Conservation (phyloP, 2,113 vertebrate genomes). For the Odobenus rosmarus region DNA sequence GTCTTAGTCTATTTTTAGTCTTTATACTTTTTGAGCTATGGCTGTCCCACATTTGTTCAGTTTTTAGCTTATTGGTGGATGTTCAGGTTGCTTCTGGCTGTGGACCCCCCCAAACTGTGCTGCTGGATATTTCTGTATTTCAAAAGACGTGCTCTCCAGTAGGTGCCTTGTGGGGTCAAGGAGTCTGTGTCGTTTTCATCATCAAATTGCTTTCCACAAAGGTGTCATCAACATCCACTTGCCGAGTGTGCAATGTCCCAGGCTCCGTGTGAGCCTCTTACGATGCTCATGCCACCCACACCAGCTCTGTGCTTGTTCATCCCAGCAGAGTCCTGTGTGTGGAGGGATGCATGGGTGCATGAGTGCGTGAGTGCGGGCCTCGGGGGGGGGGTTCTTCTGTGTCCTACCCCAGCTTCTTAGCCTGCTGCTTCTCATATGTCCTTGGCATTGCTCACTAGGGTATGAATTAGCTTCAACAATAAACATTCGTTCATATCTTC, state of each 20-base stretch:
- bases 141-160: not conserved
- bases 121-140: not conserved
- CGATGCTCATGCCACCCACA: fast-evolving
- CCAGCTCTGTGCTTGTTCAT: fast-evolving
- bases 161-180: not conserved
- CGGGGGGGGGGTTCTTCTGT: not conserved
- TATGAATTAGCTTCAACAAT: not conserved
- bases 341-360: not conserved
- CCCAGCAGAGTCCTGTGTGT: not conserved
- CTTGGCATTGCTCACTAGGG: not conserved
- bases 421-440: not conserved
- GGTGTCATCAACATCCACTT: fast-evolving
- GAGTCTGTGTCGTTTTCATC: not conserved
- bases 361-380: fast-evolving
- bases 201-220: not conserved
- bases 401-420: not conserved
- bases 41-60: too few species aligned
- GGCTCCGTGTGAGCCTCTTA: not conserved
- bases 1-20: not conserved
- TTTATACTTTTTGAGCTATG: not conserved
- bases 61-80: too few species aligned
- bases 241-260: fast-evolving
- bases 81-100: not conserved
- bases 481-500: not conserved
- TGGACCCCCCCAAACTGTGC: not conserved